Evolutionary conservation across 2,113 vertebrate species (phyloP), one percentile per base, ranked within the genome.

Genomic region (Syrrhaptes paradoxus): DNA sequence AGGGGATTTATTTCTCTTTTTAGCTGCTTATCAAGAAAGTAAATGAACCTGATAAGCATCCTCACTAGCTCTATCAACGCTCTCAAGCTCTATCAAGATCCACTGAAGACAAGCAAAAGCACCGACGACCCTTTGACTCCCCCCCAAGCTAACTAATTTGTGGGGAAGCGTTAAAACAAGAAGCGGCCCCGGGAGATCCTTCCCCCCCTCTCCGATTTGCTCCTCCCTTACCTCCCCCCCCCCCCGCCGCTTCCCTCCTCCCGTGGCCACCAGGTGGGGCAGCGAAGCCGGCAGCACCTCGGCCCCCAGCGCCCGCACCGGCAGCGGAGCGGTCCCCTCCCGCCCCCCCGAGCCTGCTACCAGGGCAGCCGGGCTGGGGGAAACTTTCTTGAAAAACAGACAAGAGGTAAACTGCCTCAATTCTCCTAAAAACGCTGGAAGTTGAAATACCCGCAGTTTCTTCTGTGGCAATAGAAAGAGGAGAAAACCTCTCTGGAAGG

Each of bases 391-490:
- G 16, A 55, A n/a, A n/a, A 49, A 25, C 21, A 72, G 11, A 2
- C 8, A 3, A 20, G 11, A 26, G 25, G 7, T 15, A 2, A 45
- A 1, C 8, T 8, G 9, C 24, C 58, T 1, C 34, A 3, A 0
- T 13, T 25, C 65, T 29, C 29, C 82, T 9, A 66, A 41, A 4
- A 1, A 1, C 2, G 1, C 24, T 6, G 68, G 24, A 45, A 31
- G 25, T 25, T 3, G 32, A 16, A 46, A 26, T 1, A 11, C 17
- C 31, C 3, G 5, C 11, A 3, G 13, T 12, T 78, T 13, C 68
- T 46, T 13, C 49, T 21, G 3, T 17, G 41, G 38, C 57, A 2
- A 1, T 4, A 3, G 19, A 8, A 28, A 41, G 45, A 18, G 26
- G 26, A 48, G 62, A 11, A 43, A 32, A 41, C 4, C 46, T 10